Evolutionary conservation across 2,888 invertebrate species (phyloP).

Genomic region (Eristalis intricaria): DNA sequence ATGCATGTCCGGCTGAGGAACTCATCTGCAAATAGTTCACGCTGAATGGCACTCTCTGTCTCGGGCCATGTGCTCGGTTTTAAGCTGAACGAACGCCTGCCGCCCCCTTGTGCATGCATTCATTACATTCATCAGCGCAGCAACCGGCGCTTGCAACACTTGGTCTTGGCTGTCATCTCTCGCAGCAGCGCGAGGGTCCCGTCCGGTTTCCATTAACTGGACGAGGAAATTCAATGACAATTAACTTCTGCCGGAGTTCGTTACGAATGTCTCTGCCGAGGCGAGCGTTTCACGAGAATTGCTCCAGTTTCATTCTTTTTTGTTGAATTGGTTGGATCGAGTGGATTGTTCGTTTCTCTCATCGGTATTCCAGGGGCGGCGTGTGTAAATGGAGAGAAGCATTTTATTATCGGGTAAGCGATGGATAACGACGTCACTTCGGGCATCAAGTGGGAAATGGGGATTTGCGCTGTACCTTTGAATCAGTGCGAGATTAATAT

Average conservation of each 20-base stretch:
- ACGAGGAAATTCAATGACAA: slow-evolving; percentile 47
- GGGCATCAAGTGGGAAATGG: not conserved
- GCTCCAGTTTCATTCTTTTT: not conserved
- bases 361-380: slow-evolving; percentile 22
- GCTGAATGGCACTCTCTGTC: not conserved
- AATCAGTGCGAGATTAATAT: slow-evolving; percentile 11
- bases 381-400: slow-evolving; percentile 15
- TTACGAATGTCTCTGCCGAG: slow-evolving; percentile 27
- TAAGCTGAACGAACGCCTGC: not conserved
- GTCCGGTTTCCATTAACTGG: slow-evolving; percentile 44
- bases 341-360: not conserved
- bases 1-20: slow-evolving; percentile 25
- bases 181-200: no score
- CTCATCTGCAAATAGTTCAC: slow-evolving; percentile 51
- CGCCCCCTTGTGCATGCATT: slow-evolving; percentile 12
- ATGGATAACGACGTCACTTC: slow-evolving; percentile 26
- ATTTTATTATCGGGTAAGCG: not conserved
- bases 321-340: not conserved
- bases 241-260: slow-evolving; percentile 56
- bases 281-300: slow-evolving; percentile 7
- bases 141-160: not conserved
- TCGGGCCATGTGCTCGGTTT: slow-evolving; percentile 37
- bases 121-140: slow-evolving; percentile 45
- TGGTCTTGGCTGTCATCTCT: slow-evolving; percentile 11
- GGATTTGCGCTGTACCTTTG: slow-evolving; percentile 12